Evolutionary conservation across 2,888 invertebrate species (phyloP), one percentile per base, ranked within the genome.

Genomic region (Megastigmus dorsalis): DNA sequence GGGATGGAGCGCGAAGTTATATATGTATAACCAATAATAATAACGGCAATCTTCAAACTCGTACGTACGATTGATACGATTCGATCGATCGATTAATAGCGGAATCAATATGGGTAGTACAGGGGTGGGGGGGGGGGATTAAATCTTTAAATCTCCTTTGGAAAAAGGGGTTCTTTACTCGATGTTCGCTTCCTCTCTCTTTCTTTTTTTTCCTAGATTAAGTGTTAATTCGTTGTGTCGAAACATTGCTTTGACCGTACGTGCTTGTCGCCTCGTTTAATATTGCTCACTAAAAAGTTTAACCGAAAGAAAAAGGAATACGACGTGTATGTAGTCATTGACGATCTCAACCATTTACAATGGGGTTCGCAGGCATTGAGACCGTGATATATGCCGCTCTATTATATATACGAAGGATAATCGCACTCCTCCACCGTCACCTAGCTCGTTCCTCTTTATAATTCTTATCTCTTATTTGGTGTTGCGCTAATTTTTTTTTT

Each of bases 181-280:
- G n/a, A n/a, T n/a, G n/a, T n/a, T n/a, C n/a, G n/a, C 15, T 52
- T 52, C 28, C 10, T 52, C 52, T 70, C 75, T 38, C 66, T 76
- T 74, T 77, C 26, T 75, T 78, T 81, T 55, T 43, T 55, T 28
- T 28, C 50, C 38, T 71, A 62, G 62, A 50, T 67, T 67, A 72
- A 69, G 38, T 79, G 75, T 80, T 85, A 87, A 87, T 88, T 88
- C 88, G 88, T 88, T 88, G 88, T 88, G 82, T 87, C 85, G 88
- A 88, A 88, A 88, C 87, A 88, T 88, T 87, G 87, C 87, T 88
- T 87, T 79, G 82, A 80, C 77, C 78, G 66, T 79, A 78, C 77
- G 79, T 76, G 78, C 60, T 62, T 77, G 60, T 80, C 76, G 75
- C 77, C 67, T 79, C 77, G 57, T 78, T 79, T 84, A 62, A 48